Conservation (phyloP, 2,113 vertebrate species). For the Xerus inauris region DNA sequence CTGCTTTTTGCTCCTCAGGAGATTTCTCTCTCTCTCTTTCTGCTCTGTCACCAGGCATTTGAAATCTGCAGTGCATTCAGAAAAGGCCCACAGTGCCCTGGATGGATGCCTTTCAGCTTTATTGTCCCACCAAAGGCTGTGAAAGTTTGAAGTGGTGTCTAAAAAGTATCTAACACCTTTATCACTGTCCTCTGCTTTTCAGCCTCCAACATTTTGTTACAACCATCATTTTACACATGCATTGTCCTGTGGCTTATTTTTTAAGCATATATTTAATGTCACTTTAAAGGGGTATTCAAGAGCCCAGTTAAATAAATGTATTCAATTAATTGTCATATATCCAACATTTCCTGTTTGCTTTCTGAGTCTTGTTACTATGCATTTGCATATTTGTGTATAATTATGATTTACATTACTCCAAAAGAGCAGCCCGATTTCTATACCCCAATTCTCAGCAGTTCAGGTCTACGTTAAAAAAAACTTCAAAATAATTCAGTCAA, state of each 20-base stretch:
- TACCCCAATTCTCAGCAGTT: conserved; percentile 81
- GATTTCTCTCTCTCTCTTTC: not conserved
- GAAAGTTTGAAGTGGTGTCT: not conserved
- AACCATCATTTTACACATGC: not conserved
- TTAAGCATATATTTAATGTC: not conserved
- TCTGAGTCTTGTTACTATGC: conserved; percentile 9
- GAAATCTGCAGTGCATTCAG: not conserved
- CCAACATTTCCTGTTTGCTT: not conserved
- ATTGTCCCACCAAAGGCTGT: not conserved
- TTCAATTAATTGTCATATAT: not conserved
- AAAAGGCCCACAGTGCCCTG: not conserved
- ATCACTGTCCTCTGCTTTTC: not conserved
- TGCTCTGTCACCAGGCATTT: not conserved
- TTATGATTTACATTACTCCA: conserved; percentile 85
- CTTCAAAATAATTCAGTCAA: conserved; percentile 84
- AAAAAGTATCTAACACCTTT: not conserved
- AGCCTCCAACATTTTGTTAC: not conserved
- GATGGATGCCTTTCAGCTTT: not conserved
- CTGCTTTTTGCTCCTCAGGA: not conserved
- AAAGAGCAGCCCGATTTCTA: conserved; percentile 82
- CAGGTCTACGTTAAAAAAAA: conserved; percentile 79
- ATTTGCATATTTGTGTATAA: conserved; percentile 86
- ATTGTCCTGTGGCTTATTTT: not conserved
- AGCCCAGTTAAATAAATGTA: not conserved
- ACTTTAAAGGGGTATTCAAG: not conserved